phyloP scores from a whole-genome alignment of 1,140 invertebrate species.

The silkworm (Bombyx mori) region DNA sequence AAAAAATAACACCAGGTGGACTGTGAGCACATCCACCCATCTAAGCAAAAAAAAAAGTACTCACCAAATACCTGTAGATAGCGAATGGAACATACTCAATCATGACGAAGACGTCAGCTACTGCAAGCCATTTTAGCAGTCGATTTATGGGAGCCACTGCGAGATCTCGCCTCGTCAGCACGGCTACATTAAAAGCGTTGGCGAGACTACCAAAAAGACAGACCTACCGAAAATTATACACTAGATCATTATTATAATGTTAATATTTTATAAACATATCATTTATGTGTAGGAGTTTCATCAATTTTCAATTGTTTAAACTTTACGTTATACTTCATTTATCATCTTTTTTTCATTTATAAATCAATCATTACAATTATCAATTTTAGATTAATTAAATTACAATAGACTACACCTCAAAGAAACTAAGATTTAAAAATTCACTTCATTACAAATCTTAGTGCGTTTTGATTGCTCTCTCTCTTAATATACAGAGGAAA shows the following conservation, averaged over 20 bases:
- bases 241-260: neutral
- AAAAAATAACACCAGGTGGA: too few relatives aligned
- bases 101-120: conserved; percentile 90
- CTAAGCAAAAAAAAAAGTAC: conserved; percentile 9
- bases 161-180: conserved; percentile 89
- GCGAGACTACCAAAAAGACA: conserved; percentile 91
- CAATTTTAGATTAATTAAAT: too few relatives aligned
- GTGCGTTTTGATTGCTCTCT: too few relatives aligned
- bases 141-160: conserved; percentile 85
- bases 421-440: too few relatives aligned
- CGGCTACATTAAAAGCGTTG: conserved; percentile 91
- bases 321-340: too few relatives aligned
- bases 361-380: too few relatives aligned
- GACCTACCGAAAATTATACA: conserved; percentile 65
- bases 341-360: too few relatives aligned
- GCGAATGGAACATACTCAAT: conserved; percentile 89
- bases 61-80: conserved; percentile 80
- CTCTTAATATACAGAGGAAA: too few relatives aligned
- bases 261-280: neutral
- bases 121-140: conserved; percentile 82
- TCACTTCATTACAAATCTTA: too few relatives aligned
- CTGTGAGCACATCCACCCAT: neutral
- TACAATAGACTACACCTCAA: too few relatives aligned
- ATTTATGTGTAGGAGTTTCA: too few relatives aligned
- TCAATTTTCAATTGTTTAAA: too few relatives aligned